Evolutionary conservation across 2,888 invertebrate genomes (phyloP).

Genomic region (Orthosia gothica): DNA sequence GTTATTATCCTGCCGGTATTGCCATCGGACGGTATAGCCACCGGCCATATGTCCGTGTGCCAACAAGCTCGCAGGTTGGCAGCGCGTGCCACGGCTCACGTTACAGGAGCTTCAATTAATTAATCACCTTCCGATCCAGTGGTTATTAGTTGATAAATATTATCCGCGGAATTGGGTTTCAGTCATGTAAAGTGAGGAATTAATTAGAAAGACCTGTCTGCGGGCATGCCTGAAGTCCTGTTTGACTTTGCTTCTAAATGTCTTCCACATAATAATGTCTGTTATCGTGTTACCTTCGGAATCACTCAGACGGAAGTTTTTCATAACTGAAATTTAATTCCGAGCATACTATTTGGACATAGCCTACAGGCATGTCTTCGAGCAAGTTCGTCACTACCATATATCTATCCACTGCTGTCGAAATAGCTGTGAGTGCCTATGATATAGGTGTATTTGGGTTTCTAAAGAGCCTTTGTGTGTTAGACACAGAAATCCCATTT

Average conservation of each 20-base stretch:
- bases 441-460: not conserved
- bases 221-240: too few species aligned
- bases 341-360: too few species aligned
- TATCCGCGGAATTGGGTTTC: slow-evolving; percentile 80
- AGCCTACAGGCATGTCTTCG: too few species aligned
- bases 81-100: slow-evolving; percentile 80
- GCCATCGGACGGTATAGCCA: slow-evolving; percentile 32
- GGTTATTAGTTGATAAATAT: slow-evolving; percentile 69
- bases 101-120: slow-evolving; percentile 88
- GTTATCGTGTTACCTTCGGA: too few species aligned
- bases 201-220: not conserved
- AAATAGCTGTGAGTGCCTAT: not conserved
- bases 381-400: not conserved
- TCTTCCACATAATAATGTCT: too few species aligned
- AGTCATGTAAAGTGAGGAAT: not conserved
- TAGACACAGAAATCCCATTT: slow-evolving; percentile 36
- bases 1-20: slow-evolving; percentile 57
- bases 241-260: too few species aligned
- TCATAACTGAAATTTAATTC: too few species aligned
- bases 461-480: slow-evolving; percentile 15
- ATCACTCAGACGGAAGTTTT: too few species aligned
- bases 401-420: not conserved
- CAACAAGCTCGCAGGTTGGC: slow-evolving; percentile 77
- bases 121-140: slow-evolving; percentile 75
- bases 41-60: slow-evolving; percentile 83